Evolutionary conservation across 2,113 vertebrate genomes (phyloP), one percentile per base, ranked within the genome.

Genomic region (Gymnogyps californianus): DNA sequence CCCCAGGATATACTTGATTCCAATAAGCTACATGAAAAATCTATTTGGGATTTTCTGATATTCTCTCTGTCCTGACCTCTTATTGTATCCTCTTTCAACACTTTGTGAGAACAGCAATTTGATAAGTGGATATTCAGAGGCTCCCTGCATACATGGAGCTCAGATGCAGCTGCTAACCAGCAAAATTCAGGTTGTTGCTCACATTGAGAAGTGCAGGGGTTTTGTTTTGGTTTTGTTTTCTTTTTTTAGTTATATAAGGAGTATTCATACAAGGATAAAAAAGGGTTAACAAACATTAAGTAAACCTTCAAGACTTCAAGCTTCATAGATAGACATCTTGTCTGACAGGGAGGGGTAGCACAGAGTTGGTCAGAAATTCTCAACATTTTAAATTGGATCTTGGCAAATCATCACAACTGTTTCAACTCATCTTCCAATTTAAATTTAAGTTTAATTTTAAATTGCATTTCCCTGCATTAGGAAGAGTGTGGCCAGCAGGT

Each of bases 41-140:
- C 82, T 95, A 40, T 93, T 94, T 86, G 78, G 82, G 67, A 74
- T 95, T 96, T 96, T 97, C 95, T 94, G 89, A 81, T 96, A 93
- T 72, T 62, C 38, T 62, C 29, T 94, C 93, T 93, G 87, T 93
- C 95, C 87, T 93, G 87, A 93, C 89, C 87, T 90, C 83, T 91
- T 96, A 93, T 5, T 77, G 62, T 36, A 72, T 62, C 55, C 62
- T 64, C 62, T 94, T 85, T 85, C 58, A 85, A 62, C 55, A 55
- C 49, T 59, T 34, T 31, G 38, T 66, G 83, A 90, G 86, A 75
- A 49, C 6, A 34, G 49, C 78, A 87, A 5, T 74, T 64, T 10
- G 85, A 21, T 46, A 85, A 87, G 54, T 26, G 61, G 44, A 26
- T 92, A 80, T 80, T 85, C 49, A 49, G 70, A 95, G 78, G n/a